Conservation (phyloP, 2,113 vertebrate species). For the Gavia stellata region DNA sequence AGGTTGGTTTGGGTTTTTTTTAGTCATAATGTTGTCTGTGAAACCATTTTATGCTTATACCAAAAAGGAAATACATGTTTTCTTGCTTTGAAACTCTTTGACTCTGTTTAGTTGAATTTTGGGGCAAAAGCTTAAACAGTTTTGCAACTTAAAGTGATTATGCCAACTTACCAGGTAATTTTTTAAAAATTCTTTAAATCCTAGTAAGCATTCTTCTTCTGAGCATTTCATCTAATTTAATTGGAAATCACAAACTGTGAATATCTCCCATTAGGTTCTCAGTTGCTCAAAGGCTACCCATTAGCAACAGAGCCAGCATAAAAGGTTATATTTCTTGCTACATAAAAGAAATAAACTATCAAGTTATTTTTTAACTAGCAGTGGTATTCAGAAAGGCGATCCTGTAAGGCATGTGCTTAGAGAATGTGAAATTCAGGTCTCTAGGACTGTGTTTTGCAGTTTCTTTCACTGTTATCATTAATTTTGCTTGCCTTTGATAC, state of each 20-base stretch:
- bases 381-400: not conserved
- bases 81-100: not conserved
- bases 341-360: conserved; percentile 36
- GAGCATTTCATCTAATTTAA: not conserved
- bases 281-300: conserved; percentile 21
- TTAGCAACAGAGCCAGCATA: not conserved
- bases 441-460: not conserved
- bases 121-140: not conserved
- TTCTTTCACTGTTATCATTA: conserved; percentile 34
- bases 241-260: not conserved
- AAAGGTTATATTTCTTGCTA: conserved; percentile 7
- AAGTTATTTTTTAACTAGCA: conserved; percentile 28
- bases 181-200: not conserved
- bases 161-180: not conserved
- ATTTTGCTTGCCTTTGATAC: conserved; percentile 47
- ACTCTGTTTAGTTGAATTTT: not conserved
- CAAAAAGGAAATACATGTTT: not conserved
- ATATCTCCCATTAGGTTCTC: not conserved
- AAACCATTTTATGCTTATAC: not conserved
- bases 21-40: not conserved
- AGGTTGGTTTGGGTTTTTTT: not conserved
- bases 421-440: conserved; percentile 20
- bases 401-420: not conserved
- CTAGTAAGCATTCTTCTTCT: not conserved
- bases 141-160: not conserved